Conservation (phyloP, 2,888 invertebrate species). For the Caprella mutica region DNA sequence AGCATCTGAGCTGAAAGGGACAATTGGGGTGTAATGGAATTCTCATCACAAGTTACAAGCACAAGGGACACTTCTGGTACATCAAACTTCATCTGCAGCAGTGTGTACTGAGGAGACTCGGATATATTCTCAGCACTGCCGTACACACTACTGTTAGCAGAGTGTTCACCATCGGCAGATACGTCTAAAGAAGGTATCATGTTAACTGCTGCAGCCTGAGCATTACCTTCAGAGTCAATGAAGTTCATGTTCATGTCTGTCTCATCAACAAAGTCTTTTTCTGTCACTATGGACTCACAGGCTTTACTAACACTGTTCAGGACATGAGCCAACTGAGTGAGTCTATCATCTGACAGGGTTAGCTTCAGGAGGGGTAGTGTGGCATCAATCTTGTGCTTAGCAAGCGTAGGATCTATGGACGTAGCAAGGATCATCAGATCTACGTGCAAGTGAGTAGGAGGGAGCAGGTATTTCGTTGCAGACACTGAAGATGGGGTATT, state of each 20-base stretch:
- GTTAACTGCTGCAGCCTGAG: constrained; percentile 13
- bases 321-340: constrained; percentile 45
- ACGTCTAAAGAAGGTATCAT: too few species aligned
- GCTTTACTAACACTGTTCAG: constrained; percentile 44
- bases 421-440: background rate
- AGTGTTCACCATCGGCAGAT: background rate
- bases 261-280: constrained; percentile 1
- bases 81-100: constrained; percentile 7
- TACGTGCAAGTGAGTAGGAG: background rate
- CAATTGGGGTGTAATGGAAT: background rate
- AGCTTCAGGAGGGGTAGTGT: background rate
- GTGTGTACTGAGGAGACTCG: constrained; percentile 24
- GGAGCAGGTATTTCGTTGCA: constrained; percentile 6
- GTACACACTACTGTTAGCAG: background rate
- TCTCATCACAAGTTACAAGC: background rate
- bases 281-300: background rate
- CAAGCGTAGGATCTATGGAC: too few species aligned
- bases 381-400: too few species aligned
- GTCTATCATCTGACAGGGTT: constrained; percentile 34
- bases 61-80: constrained; percentile 7
- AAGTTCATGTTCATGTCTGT: constrained; percentile 19
- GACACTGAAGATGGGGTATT: background rate
- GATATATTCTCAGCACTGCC: constrained; percentile 3
- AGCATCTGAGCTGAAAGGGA: constrained; percentile 1
- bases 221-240: constrained; percentile 14